Percentiles rank a stretch among this genome's conserved stretches.
These are phyloP conservation scores for Scrobipalpa costella DNA, from an alignment of 2,888 invertebrate species.

Conservation along the genomic window DNA sequence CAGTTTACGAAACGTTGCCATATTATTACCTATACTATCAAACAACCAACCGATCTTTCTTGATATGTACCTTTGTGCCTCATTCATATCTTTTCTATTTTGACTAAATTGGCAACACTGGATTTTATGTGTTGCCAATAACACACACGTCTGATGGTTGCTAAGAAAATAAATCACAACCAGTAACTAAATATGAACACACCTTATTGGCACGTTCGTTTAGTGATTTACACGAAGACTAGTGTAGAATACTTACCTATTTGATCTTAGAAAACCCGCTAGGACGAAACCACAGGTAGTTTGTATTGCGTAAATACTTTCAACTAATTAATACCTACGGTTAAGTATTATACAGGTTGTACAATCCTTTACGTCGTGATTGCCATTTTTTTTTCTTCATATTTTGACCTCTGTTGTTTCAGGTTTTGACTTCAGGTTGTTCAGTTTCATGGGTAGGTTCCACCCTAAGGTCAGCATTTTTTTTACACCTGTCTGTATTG, in stretches of 20 bases:
- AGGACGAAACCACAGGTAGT: conserved; percentile 3
- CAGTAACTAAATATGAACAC: conserved; percentile 45
- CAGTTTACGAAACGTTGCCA: background rate
- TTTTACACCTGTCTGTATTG: background rate
- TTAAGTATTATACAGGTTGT: too few relatives aligned
- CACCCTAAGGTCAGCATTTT: too few relatives aligned
- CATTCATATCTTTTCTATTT: background rate
- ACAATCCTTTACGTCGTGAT: too few relatives aligned
- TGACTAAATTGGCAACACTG: too few relatives aligned
- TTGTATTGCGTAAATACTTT: background rate
- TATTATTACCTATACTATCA: background rate
- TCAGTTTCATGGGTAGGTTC: too few relatives aligned
- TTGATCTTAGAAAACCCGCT: background rate
- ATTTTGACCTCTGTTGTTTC: too few relatives aligned
- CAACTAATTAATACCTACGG: too few relatives aligned
- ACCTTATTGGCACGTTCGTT: conserved; percentile 43
- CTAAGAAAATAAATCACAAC: conserved; percentile 61
- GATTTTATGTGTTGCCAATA: background rate
- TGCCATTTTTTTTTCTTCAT: too few relatives aligned
- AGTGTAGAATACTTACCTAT: conserved; percentile 34
- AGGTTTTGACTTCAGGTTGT: too few relatives aligned
- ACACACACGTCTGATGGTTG: background rate
- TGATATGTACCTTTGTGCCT: conserved; percentile 19
- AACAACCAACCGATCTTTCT: conserved; percentile 25
- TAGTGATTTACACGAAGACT: conserved; percentile 33